phyloP scores from a whole-genome alignment of 1,140 invertebrate genomes.

The Sesamia nonagrioides region DNA sequence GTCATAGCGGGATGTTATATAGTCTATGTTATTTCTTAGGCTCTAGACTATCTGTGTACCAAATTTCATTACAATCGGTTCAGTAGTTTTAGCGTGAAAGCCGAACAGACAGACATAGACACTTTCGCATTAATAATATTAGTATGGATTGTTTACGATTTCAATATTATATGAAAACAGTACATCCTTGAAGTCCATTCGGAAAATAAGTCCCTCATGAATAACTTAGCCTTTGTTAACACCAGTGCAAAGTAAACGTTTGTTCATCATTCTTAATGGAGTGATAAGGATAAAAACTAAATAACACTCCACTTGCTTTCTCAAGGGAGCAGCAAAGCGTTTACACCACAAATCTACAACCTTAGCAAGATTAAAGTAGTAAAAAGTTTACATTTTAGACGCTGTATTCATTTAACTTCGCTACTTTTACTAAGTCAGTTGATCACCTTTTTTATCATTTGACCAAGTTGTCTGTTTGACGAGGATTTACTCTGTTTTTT shows the following conservation, averaged over 20 bases:
- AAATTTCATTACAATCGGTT: no score
- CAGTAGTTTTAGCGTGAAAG: no score
- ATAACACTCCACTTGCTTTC: neutral
- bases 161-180: no score
- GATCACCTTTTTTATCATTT: neutral
- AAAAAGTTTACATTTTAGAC: slow-evolving; percentile 12
- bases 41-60: no score
- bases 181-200: no score
- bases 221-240: neutral
- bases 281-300: slow-evolving; percentile 2
- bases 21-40: no score
- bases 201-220: neutral
- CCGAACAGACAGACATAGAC: no score
- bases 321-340: neutral
- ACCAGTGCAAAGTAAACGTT: neutral
- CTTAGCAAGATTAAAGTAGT: slow-evolving; percentile 7
- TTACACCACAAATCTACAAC: neutral
- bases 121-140: no score
- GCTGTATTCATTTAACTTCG: neutral
- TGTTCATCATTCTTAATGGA: neutral
- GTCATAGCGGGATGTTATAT: no score
- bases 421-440: neutral
- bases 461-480: neutral
- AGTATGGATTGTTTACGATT: no score
- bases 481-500: neutral